Evolutionary conservation across 2,888 invertebrate genomes (phyloP), one percentile per base, ranked within the genome.

Genomic region (Apoderus coryli): DNA sequence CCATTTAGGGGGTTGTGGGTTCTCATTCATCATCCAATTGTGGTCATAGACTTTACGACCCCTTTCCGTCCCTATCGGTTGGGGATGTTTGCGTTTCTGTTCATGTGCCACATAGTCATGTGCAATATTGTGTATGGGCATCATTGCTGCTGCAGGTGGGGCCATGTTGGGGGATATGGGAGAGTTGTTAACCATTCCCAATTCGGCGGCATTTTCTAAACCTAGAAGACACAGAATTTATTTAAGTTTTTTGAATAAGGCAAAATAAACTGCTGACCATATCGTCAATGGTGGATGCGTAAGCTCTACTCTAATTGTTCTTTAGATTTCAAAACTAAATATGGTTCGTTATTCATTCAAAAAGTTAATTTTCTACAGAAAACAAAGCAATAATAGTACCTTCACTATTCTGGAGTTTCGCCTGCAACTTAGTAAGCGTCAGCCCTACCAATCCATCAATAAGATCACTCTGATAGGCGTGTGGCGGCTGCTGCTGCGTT

Each of bases 21-120:
- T 28, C 35, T 40, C 36, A 15, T 38, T 36, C 26, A 38, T 27
- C 37, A 37, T 40, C 27, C 37, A 39, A 27, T 34, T 36, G 31
- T 38, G 40, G 27, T 33, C 29, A 33, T 46, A 52, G 7, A 47
- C 67, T 53, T 77, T 77, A 67, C 77, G 72, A 19, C 76, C 73
- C 46, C 85, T 67, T 60, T 84, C 85, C 1, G 81, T 84, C 41
- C 85, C 85, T 53, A 85, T 85, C 29, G 85, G 84, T 35, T 53
- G 56, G 11, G 50, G 51, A 26, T 63, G 60, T 57, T 76, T 72
- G 14, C 66, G 53, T 35, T 65, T 65, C 24, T 59, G 44, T 36
- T 50, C 42, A 27, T 40, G 43, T 24, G 37, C 36, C 10, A 31
- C 36, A 5, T 38, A 36, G 2, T 14, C 26, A n/a, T n/a, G 7